Evolutionary conservation across 2,113 vertebrate species (phyloP).

Genomic region (Cynopterus brachyotis): DNA sequence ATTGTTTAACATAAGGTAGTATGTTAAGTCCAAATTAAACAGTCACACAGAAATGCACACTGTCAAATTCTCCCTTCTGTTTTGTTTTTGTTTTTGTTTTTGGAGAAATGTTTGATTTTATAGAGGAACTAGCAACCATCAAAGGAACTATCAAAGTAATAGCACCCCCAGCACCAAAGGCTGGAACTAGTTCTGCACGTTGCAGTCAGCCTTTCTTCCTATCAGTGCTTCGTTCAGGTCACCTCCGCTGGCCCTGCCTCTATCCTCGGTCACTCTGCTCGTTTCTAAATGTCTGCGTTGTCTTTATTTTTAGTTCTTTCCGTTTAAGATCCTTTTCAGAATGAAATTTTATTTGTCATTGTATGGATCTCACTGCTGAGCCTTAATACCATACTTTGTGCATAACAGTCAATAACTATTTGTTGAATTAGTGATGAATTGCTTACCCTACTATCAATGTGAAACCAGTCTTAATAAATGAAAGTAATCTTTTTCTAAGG

Average conservation of each 20-base stretch:
- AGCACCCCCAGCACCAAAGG: neutral
- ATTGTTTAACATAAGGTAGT: neutral
- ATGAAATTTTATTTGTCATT: neutral
- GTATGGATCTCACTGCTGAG: neutral
- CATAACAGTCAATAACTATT: neutral
- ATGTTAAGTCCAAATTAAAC: neutral
- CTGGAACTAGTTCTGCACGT: neutral
- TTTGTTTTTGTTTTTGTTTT: neutral
- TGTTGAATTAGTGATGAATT: neutral
- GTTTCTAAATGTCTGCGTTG: neutral
- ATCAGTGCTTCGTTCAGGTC: accelerated
- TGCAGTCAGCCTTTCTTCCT: neutral
- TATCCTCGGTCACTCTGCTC: neutral
- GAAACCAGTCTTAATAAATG: neutral
- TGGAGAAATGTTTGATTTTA: neutral
- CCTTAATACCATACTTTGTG: neutral
- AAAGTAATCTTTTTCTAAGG: neutral
- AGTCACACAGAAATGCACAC: neutral
- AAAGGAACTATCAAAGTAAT: neutral
- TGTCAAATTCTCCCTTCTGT: neutral
- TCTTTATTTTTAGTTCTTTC: neutral
- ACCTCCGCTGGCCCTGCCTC: neutral
- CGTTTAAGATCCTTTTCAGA: neutral
- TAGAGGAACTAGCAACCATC: neutral
- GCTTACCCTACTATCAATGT: too few relatives aligned